phyloP scores from a whole-genome alignment of 1,140 invertebrate genomes.

The Tetraneura akinire region DNA sequence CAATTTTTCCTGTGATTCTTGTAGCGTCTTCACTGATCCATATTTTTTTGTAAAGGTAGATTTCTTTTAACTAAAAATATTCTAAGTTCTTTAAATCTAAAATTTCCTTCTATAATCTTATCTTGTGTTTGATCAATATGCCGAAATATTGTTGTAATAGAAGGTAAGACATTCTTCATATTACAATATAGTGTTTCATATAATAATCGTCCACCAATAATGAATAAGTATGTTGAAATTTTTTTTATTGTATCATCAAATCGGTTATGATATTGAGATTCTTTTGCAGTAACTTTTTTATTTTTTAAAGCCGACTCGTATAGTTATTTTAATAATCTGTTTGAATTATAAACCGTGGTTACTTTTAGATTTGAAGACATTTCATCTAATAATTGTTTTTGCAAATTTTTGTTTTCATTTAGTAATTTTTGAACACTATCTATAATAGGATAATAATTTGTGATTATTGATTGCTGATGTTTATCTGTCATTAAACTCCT shows the following conservation, averaged over 20 bases:
- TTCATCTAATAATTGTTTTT: background rate
- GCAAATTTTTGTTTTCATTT: background rate
- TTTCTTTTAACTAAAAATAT: background rate
- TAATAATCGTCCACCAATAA: background rate
- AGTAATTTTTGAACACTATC: background rate
- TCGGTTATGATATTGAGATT: background rate
- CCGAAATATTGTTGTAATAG: background rate
- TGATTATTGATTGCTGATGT: background rate
- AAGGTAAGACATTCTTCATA: slow-evolving; percentile 4
- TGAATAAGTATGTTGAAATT: background rate
- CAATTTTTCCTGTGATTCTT: background rate
- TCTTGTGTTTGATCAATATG: background rate
- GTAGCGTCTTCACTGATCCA: background rate
- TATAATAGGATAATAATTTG: slow-evolving; percentile 8
- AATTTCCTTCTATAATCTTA: background rate
- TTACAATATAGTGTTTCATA: background rate
- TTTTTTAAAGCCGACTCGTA: background rate
- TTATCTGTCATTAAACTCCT: background rate
- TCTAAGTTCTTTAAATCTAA: background rate
- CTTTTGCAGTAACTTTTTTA: background rate
- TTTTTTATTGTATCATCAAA: background rate
- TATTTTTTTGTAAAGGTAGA: background rate
- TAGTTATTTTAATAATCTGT: background rate
- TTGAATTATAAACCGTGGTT: background rate
- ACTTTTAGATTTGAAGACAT: background rate